Evolutionary conservation across 2,797 vertebrate species (phyloP).

Genomic region (Squalus acanthias): DNA sequence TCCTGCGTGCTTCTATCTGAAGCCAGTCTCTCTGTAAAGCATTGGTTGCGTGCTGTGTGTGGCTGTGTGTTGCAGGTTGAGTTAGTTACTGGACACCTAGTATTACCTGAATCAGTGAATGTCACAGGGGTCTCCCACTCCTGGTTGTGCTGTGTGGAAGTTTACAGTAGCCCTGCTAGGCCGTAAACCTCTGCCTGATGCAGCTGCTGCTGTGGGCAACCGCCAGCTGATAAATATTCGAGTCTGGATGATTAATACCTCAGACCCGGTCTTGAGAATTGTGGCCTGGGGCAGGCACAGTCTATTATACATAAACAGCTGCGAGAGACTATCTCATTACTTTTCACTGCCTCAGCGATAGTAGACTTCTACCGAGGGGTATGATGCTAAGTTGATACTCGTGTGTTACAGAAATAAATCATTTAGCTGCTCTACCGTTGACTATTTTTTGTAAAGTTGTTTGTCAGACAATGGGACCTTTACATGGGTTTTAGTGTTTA

Average conservation of each 20-base stretch:
- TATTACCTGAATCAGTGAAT: background rate
- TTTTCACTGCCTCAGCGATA: background rate
- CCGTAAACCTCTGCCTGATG: background rate
- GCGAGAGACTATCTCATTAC: conserved; percentile 6
- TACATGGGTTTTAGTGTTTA: background rate
- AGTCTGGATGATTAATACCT: conserved; percentile 29
- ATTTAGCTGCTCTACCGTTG: background rate
- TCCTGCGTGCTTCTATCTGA: background rate
- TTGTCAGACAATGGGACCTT: background rate
- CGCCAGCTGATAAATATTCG: background rate
- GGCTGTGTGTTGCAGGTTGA: background rate
- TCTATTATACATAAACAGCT: conserved; percentile 23
- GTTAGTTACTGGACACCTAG: background rate
- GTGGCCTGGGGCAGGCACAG: background rate
- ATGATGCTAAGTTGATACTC: background rate
- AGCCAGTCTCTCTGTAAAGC: background rate
- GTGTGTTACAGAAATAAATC: background rate
- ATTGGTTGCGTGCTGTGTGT: background rate
- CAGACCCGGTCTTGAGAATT: background rate
- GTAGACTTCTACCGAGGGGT: background rate
- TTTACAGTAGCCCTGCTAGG: too few species aligned
- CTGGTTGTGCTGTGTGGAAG: background rate
- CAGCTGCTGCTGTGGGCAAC: background rate
- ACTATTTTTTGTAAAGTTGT: background rate
- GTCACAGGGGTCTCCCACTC: background rate